A percentile compares a stretch with the other conserved stretches of the same genome.
Evolutionary conservation across 2,113 vertebrate species (phyloP).

Genomic region (Mesembrinibis cayennensis): DNA sequence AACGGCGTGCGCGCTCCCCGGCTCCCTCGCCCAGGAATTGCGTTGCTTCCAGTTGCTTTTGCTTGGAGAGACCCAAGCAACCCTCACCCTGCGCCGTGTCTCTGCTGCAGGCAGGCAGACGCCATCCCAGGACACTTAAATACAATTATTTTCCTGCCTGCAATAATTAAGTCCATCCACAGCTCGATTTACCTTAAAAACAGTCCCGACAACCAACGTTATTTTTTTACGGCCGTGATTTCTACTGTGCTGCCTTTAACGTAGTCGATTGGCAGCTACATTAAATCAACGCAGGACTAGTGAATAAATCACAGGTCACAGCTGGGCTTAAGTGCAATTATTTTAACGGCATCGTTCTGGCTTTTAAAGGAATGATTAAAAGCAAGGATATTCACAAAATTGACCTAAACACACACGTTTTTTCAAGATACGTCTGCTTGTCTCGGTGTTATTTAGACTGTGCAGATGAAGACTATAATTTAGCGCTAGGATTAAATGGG

Average conservation of each 20-base stretch:
- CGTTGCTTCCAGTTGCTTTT: neutral
- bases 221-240: rapidly evolving
- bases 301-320: neutral
- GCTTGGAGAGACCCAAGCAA: neutral
- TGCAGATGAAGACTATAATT: neutral
- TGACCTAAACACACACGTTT: rapidly evolving
- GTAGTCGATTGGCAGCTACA: rapidly evolving
- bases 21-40: neutral
- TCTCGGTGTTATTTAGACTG: rapidly evolving
- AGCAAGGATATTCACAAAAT: neutral
- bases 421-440: neutral
- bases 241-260: neutral
- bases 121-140: neutral
- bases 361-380: neutral
- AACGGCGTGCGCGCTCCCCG: too few relatives aligned
- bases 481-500: neutral
- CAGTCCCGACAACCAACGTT: rapidly evolving
- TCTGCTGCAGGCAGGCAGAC: neutral
- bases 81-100: neutral
- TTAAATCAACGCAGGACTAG: neutral
- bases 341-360: neutral
- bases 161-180: neutral
- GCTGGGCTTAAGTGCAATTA: neutral
- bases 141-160: neutral
- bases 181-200: neutral